These are phyloP conservation scores for Penaeus vannamei DNA, from an alignment of 1,140 invertebrate species.

Conservation along the genomic window DNA sequence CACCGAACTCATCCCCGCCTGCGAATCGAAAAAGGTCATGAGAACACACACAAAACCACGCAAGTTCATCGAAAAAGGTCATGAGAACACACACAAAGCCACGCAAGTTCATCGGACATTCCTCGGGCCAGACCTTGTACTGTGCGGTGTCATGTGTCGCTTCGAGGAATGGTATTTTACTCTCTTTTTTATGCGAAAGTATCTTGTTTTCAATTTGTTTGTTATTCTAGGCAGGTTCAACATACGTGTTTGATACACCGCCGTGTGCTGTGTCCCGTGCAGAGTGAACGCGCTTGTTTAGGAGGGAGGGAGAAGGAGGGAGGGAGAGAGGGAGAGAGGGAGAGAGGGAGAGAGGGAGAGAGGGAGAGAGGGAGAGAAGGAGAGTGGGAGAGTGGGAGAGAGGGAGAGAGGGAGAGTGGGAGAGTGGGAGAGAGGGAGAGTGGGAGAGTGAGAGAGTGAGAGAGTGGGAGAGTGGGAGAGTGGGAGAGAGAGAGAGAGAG, in stretches of 20 bases:
- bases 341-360: neutral
- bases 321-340: constrained; percentile 14
- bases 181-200: too few species aligned
- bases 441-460: too few species aligned
- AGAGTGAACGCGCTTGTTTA: neutral
- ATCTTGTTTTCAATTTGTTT: too few species aligned
- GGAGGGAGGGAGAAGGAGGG: neutral
- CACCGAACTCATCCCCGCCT: constrained; percentile 55
- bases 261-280: neutral
- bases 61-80: neutral
- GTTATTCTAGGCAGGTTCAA: neutral
- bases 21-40: neutral
- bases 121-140: neutral
- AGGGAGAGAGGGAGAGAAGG: too few species aligned
- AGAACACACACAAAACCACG: neutral
- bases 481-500: too few species aligned
- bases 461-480: too few species aligned
- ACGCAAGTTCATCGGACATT: neutral
- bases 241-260: neutral
- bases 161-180: too few species aligned
- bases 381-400: too few species aligned
- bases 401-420: too few species aligned
- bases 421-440: too few species aligned
- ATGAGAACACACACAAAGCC: neutral
- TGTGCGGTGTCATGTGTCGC: too few species aligned